Evolutionary conservation across 2,113 vertebrate genomes (phyloP), one percentile per base, ranked within the genome.

Genomic region (Clarias gariepinus): DNA sequence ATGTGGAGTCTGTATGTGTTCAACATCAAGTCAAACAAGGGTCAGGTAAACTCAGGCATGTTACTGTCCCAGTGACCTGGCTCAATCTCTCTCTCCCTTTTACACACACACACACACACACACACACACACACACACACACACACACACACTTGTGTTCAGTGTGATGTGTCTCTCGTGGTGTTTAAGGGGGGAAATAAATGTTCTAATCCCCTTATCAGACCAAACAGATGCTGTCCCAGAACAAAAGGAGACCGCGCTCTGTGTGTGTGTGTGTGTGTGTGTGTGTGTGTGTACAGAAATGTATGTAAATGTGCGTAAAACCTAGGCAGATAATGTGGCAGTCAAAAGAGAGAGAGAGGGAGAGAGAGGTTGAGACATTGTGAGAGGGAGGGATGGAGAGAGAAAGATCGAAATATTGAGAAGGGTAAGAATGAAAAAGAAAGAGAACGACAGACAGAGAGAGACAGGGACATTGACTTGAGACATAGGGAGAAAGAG

Each of bases 151-250:
- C 30, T 53, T 12, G 28, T 61, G 19, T 61, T 11, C 58, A 81
- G 76, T 87, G 33, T 82, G 76, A 83, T 82, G 57, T 61, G 74
- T 87, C 71, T 81, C 61, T 58, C 53, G 66, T 87, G 86, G 83
- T 68, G 36, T 81, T 84, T 89, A 84, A 33, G 5, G 3, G 52
- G 79, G 55, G 79, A 84, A 87, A 89, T 87, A 81, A 80, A 87
- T 87, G 86, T 89, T 80, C 88, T 85, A 87, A 89, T 89, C 86
- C 88, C 79, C 87, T 89, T 89, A 89, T 89, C 88, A 87, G 86
- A 85, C 88, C 88, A 89, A 89, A 85, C 88, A 89, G 86, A 89
- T 89, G 88, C 86, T 85, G 88, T 86, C 86, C 58, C 78, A 83
- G 82, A 89, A 89, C 86, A 89, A 87, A 89, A 73, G 82, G 52